These are phyloP conservation scores for Charina bottae DNA, from an alignment of 2,113 vertebrate species.

Conservation along the genomic window DNA sequence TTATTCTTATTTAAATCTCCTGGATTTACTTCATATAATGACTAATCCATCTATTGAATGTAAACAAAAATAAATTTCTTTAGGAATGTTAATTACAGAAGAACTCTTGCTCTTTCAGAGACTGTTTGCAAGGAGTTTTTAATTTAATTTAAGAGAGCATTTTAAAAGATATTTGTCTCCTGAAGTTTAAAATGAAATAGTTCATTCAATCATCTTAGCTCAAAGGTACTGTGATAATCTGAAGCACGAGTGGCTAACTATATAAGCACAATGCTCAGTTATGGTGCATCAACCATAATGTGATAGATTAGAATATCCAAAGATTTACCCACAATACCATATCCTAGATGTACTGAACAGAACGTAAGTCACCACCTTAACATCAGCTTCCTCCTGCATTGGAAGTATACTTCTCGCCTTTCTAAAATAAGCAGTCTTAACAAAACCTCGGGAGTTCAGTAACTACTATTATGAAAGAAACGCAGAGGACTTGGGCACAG, in stretches of 20 bases:
- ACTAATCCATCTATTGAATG: conserved; percentile 54
- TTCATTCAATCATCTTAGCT: too few species aligned
- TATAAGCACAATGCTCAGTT: not conserved
- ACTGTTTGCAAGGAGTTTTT: not conserved
- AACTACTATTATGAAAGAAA: not conserved
- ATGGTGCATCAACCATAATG: not conserved
- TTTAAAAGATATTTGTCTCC: not conserved
- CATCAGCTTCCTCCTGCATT: too few species aligned
- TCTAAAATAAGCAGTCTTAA: too few species aligned
- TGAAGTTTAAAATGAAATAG: not conserved
- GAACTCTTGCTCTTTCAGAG: not conserved
- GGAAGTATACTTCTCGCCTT: too few species aligned
- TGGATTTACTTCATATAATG: conserved; percentile 40
- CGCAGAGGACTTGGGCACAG: not conserved
- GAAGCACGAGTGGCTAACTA: not conserved
- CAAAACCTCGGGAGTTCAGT: too few species aligned
- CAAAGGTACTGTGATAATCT: not conserved
- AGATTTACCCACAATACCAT: too few species aligned
- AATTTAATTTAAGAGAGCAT: not conserved
- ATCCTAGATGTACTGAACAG: too few species aligned
- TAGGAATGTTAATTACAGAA: conserved; percentile 57
- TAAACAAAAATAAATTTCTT: conserved; percentile 57
- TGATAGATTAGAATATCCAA: not conserved
- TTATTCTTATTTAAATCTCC: conserved; percentile 23
- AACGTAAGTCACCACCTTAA: too few species aligned